These are phyloP conservation scores for Scytalopus superciliaris DNA, from an alignment of 2,113 vertebrate genomes.

Conservation along the genomic window DNA sequence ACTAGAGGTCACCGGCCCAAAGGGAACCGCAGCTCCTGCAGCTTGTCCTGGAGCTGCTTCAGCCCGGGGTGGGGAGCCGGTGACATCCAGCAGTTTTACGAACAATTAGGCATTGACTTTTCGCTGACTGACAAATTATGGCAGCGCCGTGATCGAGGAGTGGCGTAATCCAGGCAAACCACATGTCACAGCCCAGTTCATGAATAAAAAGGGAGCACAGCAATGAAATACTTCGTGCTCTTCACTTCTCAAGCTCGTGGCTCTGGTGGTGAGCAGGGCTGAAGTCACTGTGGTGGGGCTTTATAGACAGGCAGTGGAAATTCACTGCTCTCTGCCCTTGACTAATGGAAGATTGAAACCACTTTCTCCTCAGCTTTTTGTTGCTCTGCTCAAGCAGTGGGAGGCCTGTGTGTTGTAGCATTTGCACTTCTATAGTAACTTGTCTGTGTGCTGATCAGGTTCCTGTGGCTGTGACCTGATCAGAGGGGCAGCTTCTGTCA, in stretches of 20 bases:
- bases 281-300: neutral
- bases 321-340: neutral
- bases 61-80: neutral
- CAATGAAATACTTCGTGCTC: neutral
- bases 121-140: neutral
- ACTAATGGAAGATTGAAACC: neutral
- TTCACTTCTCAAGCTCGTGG: accelerated
- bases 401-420: neutral
- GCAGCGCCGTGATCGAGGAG: accelerated
- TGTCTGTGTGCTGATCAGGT: neutral
- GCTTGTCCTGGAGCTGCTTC: accelerated
- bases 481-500: neutral
- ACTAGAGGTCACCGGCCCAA: constrained; percentile 39
- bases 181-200: neutral
- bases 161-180: neutral
- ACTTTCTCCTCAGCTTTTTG: neutral
- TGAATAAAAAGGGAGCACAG: neutral
- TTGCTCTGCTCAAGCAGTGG: neutral
- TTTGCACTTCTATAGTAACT: neutral
- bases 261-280: neutral
- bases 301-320: neutral
- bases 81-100: accelerated
- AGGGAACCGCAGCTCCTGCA: neutral
- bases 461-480: neutral
- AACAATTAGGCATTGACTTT: neutral